These are phyloP conservation scores for Phrynosoma blainvillii DNA, from an alignment of 2,113 vertebrate species.

Conservation along the genomic window DNA sequence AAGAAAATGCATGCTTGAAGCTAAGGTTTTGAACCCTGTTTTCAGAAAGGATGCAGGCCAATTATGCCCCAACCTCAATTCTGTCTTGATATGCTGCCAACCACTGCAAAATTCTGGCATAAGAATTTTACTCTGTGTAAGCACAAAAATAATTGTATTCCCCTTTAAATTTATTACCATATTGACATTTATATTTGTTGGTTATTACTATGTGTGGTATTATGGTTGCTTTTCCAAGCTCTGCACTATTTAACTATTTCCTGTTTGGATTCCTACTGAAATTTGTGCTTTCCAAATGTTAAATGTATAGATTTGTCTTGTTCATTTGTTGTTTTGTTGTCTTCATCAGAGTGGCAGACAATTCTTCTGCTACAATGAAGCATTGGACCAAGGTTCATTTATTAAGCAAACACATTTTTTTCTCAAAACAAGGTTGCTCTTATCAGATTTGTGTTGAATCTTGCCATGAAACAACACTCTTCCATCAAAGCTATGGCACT, in stretches of 20 bases:
- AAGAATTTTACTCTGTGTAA: constrained; percentile 58
- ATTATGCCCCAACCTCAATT: constrained; percentile 30
- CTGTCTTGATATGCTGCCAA: constrained; percentile 40
- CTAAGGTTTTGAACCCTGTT: constrained; percentile 13
- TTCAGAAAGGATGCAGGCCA: neutral
- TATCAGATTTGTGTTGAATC: constrained; percentile 7
- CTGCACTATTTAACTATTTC: constrained; percentile 59
- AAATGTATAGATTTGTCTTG: neutral
- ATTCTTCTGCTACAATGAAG: neutral
- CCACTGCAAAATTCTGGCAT: constrained; percentile 62
- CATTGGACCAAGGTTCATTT: neutral
- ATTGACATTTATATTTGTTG: constrained; percentile 61
- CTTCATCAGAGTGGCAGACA: neutral
- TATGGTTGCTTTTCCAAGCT: constrained; percentile 47
- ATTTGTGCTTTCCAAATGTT: constrained; percentile 3
- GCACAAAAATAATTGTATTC: constrained; percentile 60
- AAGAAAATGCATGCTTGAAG: neutral
- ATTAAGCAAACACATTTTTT: neutral
- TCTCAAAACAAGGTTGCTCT: neutral
- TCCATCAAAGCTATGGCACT: neutral
- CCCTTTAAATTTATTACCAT: constrained; percentile 54
- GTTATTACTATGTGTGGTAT: constrained; percentile 23
- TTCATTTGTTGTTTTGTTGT: constrained; percentile 23
- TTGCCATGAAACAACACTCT: constrained; percentile 5
- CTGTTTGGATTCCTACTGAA: constrained; percentile 25